These are phyloP conservation scores for Phragmatobia fuliginosa DNA, from an alignment of 2,888 invertebrate species.

Conservation along the genomic window DNA sequence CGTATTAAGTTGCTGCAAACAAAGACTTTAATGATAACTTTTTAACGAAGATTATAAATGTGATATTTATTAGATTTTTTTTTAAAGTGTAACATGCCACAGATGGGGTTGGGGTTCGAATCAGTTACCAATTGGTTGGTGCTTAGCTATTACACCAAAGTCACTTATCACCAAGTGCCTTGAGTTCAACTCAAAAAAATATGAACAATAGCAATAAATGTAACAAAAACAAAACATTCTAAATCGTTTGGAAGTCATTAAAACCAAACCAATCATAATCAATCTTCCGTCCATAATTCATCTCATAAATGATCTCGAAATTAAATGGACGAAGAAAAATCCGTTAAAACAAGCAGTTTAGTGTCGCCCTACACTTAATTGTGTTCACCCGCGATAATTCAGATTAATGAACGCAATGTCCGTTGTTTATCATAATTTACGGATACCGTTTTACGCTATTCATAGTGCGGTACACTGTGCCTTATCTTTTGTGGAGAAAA, in stretches of 20 bases:
- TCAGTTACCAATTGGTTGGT: no score
- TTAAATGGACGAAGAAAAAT: conserved; percentile 46
- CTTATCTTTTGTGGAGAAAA: conserved; percentile 13
- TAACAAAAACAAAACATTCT: conserved; percentile 8
- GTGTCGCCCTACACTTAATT: conserved; percentile 59
- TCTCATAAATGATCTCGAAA: conserved; percentile 32
- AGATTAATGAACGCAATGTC: conserved; percentile 60
- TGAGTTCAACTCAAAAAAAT: not conserved
- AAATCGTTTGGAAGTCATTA: conserved; percentile 30
- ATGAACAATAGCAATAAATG: conserved; percentile 14
- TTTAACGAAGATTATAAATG: no score
- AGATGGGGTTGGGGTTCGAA: no score
- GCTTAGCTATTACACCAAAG: not conserved
- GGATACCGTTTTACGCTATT: conserved; percentile 19
- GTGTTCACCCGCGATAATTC: conserved; percentile 57
- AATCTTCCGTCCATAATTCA: conserved; percentile 41
- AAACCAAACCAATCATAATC: conserved; percentile 38
- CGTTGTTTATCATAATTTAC: conserved; percentile 48
- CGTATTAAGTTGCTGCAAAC: no score
- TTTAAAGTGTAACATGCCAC: no score
- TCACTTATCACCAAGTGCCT: not conserved
- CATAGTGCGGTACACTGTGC: conserved; percentile 15
- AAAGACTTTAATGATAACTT: not conserved
- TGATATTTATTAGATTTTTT: no score
- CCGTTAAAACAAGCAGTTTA: conserved; percentile 42